These are phyloP conservation scores for Bambusicola thoracicus DNA, from an alignment of 2,113 vertebrate species.

Conservation along the genomic window DNA sequence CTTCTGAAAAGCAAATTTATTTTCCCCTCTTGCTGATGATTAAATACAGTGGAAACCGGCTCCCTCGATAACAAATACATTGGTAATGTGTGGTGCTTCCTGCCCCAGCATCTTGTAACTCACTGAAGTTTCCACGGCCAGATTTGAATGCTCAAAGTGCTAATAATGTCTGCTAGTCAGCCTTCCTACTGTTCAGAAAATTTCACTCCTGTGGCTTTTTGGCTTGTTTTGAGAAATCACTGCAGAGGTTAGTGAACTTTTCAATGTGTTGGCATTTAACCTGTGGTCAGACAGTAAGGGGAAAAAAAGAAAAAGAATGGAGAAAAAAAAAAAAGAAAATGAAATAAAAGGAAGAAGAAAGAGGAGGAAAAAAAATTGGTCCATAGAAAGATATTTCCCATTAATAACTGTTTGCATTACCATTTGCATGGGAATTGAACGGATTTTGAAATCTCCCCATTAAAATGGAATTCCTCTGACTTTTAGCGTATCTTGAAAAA, in stretches of 20 bases:
- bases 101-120: constrained; percentile 44
- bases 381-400: constrained; percentile 29
- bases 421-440: constrained; percentile 22
- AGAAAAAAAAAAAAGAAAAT: neutral
- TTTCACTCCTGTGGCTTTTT: constrained; percentile 79
- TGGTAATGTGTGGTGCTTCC: constrained; percentile 36
- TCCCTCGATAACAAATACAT: constrained; percentile 58
- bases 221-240: constrained; percentile 75
- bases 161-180: constrained; percentile 72
- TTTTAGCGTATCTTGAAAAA: constrained; percentile 67
- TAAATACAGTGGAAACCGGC: constrained; percentile 46
- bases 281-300: constrained; percentile 60
- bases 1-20: constrained; percentile 28
- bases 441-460: constrained; percentile 22
- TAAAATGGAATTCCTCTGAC: constrained; percentile 51
- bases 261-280: constrained; percentile 75
- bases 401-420: constrained; percentile 2
- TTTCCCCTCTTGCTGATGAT: constrained; percentile 13
- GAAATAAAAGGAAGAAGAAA: neutral
- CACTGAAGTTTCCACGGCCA: constrained; percentile 69
- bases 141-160: constrained; percentile 57
- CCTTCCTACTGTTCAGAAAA: constrained; percentile 78
- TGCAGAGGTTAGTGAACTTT: constrained; percentile 76
- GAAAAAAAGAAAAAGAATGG: neutral
- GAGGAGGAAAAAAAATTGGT: neutral